These are phyloP conservation scores for Butorides virescens DNA, from an alignment of 2,113 vertebrate species.

Conservation along the genomic window DNA sequence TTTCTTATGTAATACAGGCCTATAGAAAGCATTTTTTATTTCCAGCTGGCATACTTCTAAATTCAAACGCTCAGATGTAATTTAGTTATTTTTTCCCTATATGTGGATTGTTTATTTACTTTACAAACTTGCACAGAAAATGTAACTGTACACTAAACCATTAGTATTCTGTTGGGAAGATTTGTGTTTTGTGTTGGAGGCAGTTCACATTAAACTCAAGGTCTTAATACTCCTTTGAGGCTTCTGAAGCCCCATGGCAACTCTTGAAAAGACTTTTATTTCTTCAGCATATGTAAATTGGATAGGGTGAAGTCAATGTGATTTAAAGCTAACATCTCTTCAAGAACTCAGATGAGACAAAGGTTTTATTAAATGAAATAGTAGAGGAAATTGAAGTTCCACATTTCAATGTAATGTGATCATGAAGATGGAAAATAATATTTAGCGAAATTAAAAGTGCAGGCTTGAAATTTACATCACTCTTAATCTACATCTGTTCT, in stretches of 20 bases:
- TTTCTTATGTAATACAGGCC: background rate
- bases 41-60: background rate
- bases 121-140: constrained; percentile 52
- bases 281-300: constrained; percentile 77
- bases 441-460: constrained; percentile 75
- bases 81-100: background rate
- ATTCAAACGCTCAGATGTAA: constrained; percentile 4
- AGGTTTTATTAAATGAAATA: constrained; percentile 74
- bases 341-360: constrained; percentile 72
- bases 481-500: constrained; percentile 60
- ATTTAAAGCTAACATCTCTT: constrained; percentile 76
- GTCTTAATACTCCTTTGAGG: constrained; percentile 74
- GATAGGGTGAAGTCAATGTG: constrained; percentile 70
- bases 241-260: constrained; percentile 60
- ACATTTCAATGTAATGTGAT: constrained; percentile 64
- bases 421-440: constrained; percentile 71
- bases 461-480: constrained; percentile 57
- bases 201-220: constrained; percentile 73
- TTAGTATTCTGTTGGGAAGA: constrained; percentile 70
- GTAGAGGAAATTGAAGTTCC: constrained; percentile 68
- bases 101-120: constrained; percentile 14
- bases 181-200: constrained; percentile 68
- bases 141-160: constrained; percentile 56
- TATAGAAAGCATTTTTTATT: background rate
- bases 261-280: constrained; percentile 76